These are phyloP conservation scores for Buphagus erythrorhynchus DNA, from an alignment of 2,797 vertebrate species.

Conservation along the genomic window DNA sequence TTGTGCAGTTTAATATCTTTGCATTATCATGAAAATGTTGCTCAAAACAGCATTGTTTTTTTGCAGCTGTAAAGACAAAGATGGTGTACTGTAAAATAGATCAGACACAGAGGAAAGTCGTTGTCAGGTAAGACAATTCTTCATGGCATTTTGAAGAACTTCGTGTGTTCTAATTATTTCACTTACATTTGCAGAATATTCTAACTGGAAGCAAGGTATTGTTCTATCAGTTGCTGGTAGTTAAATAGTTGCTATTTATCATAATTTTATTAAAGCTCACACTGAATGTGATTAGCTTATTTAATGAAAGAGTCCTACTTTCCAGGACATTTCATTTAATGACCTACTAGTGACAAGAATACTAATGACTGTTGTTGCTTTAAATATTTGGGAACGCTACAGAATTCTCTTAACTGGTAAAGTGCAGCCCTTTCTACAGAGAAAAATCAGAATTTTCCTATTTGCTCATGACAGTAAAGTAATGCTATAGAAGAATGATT, in stretches of 20 bases:
- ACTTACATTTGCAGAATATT: constrained; percentile 73
- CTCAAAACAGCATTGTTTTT: not conserved
- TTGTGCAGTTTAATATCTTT: not conserved
- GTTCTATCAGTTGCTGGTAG: constrained; percentile 74
- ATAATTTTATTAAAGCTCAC: constrained; percentile 87
- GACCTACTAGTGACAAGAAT: constrained; percentile 82
- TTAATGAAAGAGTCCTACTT: constrained; percentile 88
- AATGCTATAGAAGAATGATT: not conserved
- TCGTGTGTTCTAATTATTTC: constrained; percentile 71
- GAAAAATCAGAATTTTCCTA: not conserved
- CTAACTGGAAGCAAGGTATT: constrained; percentile 73
- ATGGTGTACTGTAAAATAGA: constrained; percentile 99
- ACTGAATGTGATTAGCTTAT: constrained; percentile 86
- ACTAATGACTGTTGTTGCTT: constrained; percentile 79
- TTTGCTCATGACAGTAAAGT: not conserved
- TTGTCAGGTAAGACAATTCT: constrained; percentile 90
- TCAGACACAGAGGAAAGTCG: constrained; percentile 96
- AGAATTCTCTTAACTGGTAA: constrained; percentile 21
- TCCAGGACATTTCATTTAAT: constrained; percentile 90
- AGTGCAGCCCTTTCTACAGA: not conserved
- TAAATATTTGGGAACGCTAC: constrained; percentile 67
- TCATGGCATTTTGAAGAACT: constrained; percentile 63
- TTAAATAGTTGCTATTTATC: constrained; percentile 86
- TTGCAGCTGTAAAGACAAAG: constrained; percentile 95
- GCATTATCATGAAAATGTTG: not conserved